A percentile compares a stretch with the other conserved stretches of the same genome.
Conservation (phyloP, 2,797 vertebrate species). For the Lutjanus argentimaculatus region DNA sequence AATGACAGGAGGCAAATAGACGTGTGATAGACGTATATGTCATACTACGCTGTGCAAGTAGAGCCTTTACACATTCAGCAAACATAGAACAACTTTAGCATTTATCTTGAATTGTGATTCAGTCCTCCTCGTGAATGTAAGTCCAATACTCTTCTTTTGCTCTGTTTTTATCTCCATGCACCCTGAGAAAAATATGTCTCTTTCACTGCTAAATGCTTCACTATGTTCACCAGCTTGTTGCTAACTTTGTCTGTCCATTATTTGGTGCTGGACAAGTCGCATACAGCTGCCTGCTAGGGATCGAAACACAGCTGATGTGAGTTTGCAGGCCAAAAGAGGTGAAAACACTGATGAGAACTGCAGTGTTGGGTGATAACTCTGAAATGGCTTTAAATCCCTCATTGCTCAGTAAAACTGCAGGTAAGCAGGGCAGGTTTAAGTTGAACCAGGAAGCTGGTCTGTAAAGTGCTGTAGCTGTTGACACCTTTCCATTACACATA, state of each 20-base stretch:
- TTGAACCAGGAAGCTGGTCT: not conserved
- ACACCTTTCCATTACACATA: constrained; percentile 4
- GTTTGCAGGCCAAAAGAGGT: too few species aligned
- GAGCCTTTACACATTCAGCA: not conserved
- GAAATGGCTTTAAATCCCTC: not conserved
- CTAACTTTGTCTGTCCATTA: too few species aligned
- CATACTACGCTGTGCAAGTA: too few species aligned
- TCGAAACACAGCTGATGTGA: too few species aligned
- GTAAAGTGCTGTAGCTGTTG: not conserved
- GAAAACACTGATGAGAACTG: not conserved
- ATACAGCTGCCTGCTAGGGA: not conserved
- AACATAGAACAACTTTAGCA: not conserved
- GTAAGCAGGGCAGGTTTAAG: not conserved
- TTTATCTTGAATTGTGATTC: not conserved
- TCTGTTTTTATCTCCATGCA: not conserved
- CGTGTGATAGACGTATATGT: too few species aligned
- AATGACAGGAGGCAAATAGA: too few species aligned
- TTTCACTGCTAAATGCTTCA: too few species aligned
- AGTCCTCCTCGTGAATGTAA: not conserved
- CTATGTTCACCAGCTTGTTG: too few species aligned
- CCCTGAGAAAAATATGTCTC: too few species aligned
- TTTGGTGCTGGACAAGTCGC: not conserved
- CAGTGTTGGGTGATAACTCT: not conserved
- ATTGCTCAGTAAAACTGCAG: not conserved
- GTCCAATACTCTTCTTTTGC: not conserved